Evolutionary conservation across 2,888 invertebrate genomes (phyloP).

Genomic region (Drosophila quinaria): DNA sequence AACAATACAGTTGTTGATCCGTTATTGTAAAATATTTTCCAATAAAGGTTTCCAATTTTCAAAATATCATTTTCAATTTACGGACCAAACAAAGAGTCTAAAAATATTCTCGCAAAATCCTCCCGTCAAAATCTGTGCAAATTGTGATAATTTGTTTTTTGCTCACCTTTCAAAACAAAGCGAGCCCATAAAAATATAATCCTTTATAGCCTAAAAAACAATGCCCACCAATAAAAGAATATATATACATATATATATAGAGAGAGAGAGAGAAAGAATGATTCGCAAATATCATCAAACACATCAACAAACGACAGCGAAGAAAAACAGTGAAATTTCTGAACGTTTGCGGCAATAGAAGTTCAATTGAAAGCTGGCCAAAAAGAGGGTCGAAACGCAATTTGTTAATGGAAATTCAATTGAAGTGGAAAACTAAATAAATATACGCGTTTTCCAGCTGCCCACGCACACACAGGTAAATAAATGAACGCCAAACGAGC

Average conservation of each 20-base stretch:
- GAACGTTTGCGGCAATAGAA: not conserved
- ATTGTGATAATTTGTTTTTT: slow-evolving; percentile 26
- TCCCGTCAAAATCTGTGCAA: slow-evolving; percentile 19
- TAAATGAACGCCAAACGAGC: slow-evolving; percentile 36
- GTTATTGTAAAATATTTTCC: not conserved
- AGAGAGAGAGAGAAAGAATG: not conserved
- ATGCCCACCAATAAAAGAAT: slow-evolving; percentile 8
- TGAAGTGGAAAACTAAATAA: slow-evolving; percentile 71
- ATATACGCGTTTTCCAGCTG: slow-evolving; percentile 47
- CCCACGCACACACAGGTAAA: slow-evolving; percentile 36
- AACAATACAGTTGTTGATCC: not conserved
- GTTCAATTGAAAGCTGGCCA: not conserved
- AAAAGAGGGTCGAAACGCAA: slow-evolving; percentile 45
- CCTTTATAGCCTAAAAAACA: slow-evolving; percentile 11
- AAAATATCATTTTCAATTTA: slow-evolving; percentile 16
- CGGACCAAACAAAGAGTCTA: slow-evolving; percentile 14
- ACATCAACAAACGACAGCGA: slow-evolving; percentile 11
- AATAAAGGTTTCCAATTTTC: not conserved
- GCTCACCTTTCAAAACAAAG: slow-evolving; percentile 25
- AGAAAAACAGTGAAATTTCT: slow-evolving; percentile 9
- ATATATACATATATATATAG: too few relatives aligned
- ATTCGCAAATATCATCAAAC: slow-evolving; percentile 16
- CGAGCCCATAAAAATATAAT: slow-evolving; percentile 25
- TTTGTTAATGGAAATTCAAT: slow-evolving; percentile 80
- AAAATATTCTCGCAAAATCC: slow-evolving; percentile 13